These are phyloP conservation scores for Sminthurinus aureus DNA, from an alignment of 2,888 invertebrate genomes.

Conservation along the genomic window DNA sequence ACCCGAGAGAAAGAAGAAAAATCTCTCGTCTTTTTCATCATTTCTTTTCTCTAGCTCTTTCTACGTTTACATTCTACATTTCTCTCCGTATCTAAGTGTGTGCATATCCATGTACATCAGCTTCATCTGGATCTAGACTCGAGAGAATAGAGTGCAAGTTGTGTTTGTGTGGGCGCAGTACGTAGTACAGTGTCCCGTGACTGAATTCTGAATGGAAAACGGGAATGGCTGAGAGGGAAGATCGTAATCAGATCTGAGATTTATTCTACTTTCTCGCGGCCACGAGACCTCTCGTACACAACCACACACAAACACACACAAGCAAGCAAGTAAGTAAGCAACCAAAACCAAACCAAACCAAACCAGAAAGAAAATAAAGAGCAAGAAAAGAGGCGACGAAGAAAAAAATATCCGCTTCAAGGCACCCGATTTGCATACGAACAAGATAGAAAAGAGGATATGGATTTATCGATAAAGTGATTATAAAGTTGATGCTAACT, in stretches of 20 bases:
- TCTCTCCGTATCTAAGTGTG: neutral
- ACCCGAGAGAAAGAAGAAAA: too few relatives aligned
- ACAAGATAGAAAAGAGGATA: constrained; percentile 40
- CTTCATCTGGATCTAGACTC: neutral
- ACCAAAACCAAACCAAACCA: too few relatives aligned
- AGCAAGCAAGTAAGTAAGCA: too few relatives aligned
- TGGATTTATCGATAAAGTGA: constrained; percentile 55
- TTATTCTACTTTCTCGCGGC: constrained; percentile 14
- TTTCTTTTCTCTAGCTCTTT: too few relatives aligned
- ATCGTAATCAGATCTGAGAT: constrained; percentile 22
- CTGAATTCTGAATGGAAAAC: neutral
- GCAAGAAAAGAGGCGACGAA: too few relatives aligned
- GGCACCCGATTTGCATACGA: constrained; percentile 32
- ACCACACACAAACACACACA: too few relatives aligned
- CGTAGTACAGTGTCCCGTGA: neutral
- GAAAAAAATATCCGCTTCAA: neutral
- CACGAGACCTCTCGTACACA: neutral
- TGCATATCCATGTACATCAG: neutral
- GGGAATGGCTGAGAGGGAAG: constrained; percentile 11
- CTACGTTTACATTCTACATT: neutral
- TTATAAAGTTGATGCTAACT: constrained; percentile 48
- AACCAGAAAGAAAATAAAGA: too few relatives aligned
- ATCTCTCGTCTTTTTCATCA: neutral
- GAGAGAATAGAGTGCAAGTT: neutral
- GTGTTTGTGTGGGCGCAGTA: too few relatives aligned